phyloP scores from a whole-genome alignment of 1,140 invertebrate genomes.

The fruit fly (Drosophila melanogaster) region DNA sequence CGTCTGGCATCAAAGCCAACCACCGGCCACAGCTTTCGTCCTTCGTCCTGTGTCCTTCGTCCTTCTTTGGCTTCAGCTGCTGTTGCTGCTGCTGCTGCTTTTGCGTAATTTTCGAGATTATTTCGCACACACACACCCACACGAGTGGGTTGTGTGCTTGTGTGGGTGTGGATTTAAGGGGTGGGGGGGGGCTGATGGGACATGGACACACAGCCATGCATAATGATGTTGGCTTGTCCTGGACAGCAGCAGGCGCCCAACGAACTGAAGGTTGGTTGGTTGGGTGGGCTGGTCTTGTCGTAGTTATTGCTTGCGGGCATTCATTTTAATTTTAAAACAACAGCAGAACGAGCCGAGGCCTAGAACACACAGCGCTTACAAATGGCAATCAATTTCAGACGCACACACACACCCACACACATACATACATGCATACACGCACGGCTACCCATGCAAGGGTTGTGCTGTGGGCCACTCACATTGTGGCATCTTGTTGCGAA shows the following conservation, averaged over 20 bases:
- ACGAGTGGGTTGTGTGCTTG: not conserved
- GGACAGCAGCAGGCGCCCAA: constrained; percentile 63
- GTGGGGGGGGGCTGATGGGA: constrained; percentile 1
- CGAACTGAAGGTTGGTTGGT: constrained; percentile 15
- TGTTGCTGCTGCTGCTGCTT: constrained; percentile 64
- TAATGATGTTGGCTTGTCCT: constrained; percentile 82
- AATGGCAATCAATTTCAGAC: constrained; percentile 79
- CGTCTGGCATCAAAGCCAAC: constrained; percentile 68
- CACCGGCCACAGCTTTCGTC: constrained; percentile 48
- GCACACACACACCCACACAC: constrained; percentile 19
- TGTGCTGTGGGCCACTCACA: constrained; percentile 24
- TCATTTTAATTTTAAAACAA: constrained; percentile 84
- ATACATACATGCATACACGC: constrained; percentile 7
- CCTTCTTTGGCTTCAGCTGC: constrained; percentile 44
- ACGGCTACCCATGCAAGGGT: constrained; percentile 66
- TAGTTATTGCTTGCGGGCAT: constrained; percentile 83
- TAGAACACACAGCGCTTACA: constrained; percentile 78
- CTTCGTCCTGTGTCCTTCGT: constrained; percentile 20
- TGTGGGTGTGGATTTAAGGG: not conserved
- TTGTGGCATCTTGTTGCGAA: constrained; percentile 39
- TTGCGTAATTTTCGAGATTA: constrained; percentile 83
- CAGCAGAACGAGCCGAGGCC: constrained; percentile 66
- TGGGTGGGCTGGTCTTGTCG: constrained; percentile 62
- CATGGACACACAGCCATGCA: constrained; percentile 75
- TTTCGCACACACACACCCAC: constrained; percentile 72